Base-by-base conservation (phyloP, 2,797 vertebrate genomes). In the Chrysocyon brachyurus region DNA sequence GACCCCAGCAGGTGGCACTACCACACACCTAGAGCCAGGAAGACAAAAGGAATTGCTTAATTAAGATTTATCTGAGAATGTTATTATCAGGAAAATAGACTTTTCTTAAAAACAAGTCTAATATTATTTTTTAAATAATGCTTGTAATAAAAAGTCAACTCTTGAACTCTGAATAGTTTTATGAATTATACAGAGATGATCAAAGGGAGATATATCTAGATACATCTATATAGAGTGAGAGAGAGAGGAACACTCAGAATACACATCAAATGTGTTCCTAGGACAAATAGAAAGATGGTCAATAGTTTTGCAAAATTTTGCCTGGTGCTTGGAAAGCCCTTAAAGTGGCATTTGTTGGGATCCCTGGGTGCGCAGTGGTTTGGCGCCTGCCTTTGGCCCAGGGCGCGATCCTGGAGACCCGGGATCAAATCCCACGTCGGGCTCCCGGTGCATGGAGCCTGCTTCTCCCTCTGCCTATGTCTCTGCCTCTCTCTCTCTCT, bases 1-100 rank as follows among this genome's bases (percentile, higher is more conserved):
- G 24, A 0, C 0, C 72, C 98, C 98, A 98, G 97, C 92, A 99
- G 98, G 77, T 98, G 98, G 98, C 98, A 97, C 95, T 12, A 14
- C 52, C 79, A 52, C 57, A 36, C 87, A 97, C n/a, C 1, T 72
- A 78, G 52, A 82, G 5, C 12, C 17, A 40, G 14, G 88, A 17
- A 97, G 95, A 54, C 8, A 63, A 24, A 63, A 22, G 40, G 52
- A 0, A 49, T 5, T 16, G 5, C 54, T 49, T 36, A 49, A 36
- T 49, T 36, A 49, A 36, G 7, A 17, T 63, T 49, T 10, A 63
- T 24, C 16, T 21, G 19, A 12, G 24, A 16, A 36, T 33, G 59
- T 24, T 90, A 56, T 56, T 52, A 54, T 85, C 59, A 63, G 66
- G 19, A 94, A 87, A 94, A 81, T 73, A 61, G 91, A 64, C 59